phyloP scores from a whole-genome alignment of 2,888 invertebrate species.

The Drosophila tanythrix region DNA sequence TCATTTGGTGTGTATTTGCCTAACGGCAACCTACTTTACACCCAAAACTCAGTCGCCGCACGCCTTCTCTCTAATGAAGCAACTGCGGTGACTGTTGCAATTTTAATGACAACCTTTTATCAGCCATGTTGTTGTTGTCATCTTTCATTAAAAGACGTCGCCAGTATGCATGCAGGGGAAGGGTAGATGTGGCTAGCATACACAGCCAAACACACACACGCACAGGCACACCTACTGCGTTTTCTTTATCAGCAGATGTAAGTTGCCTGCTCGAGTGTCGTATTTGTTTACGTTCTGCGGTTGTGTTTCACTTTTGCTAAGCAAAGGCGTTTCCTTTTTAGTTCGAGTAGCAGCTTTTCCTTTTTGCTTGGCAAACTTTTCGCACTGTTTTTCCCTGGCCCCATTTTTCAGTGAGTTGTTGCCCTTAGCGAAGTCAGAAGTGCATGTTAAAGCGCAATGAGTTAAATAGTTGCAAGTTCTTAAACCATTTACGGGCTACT shows the following conservation, averaged over 20 bases:
- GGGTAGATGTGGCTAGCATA: background rate
- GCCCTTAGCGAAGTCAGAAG: conserved; percentile 35
- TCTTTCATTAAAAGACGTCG: conserved; percentile 72
- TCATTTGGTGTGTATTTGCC: conserved; percentile 61
- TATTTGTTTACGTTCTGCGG: conserved; percentile 71
- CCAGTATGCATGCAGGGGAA: conserved; percentile 11
- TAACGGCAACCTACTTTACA: conserved; percentile 69
- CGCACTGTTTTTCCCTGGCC: conserved; percentile 55
- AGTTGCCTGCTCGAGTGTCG: conserved; percentile 56
- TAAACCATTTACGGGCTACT: conserved; percentile 14
- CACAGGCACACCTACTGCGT: conserved; percentile 9
- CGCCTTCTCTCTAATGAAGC: conserved; percentile 61
- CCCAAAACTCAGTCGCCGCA: conserved; percentile 33
- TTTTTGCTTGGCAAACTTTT: conserved; percentile 46
- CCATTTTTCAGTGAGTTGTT: conserved; percentile 36
- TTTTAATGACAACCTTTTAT: conserved; percentile 78
- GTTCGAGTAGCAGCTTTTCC: conserved; percentile 34
- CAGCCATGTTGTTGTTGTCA: conserved; percentile 70
- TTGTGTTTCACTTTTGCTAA: conserved; percentile 72
- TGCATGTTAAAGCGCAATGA: conserved; percentile 33
- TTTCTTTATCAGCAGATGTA: conserved; percentile 82
- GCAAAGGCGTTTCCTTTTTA: conserved; percentile 68
- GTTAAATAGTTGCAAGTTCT: background rate
- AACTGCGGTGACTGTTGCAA: conserved; percentile 57
- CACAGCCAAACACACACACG: conserved; percentile 20